These are phyloP conservation scores for Ptychobarbus kaznakovi DNA, from an alignment of 2,797 vertebrate genomes.

Conservation along the genomic window DNA sequence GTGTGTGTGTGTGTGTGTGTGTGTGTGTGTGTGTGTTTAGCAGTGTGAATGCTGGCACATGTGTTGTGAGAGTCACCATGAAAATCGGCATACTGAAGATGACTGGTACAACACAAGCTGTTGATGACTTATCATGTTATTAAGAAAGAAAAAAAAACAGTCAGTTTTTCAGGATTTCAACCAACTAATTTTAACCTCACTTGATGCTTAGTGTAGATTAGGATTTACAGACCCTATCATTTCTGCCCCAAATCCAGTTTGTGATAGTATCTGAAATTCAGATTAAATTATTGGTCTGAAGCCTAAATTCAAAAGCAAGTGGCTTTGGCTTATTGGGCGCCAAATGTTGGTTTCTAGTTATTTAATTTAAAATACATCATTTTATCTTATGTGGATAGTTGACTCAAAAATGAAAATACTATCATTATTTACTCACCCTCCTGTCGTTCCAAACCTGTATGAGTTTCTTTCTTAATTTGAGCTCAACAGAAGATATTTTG, in stretches of 20 bases:
- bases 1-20: background rate
- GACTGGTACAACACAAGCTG: slow-evolving; percentile 29
- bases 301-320: background rate
- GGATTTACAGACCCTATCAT: background rate
- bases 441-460: too few relatives aligned
- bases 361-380: background rate
- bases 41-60: background rate
- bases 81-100: slow-evolving; percentile 17
- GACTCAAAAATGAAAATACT: background rate
- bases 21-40: background rate
- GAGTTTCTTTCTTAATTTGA: background rate
- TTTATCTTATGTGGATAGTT: background rate
- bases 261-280: background rate
- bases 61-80: background rate
- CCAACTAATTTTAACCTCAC: background rate
- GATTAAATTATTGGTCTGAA: background rate
- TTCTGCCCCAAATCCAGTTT: background rate
- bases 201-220: background rate
- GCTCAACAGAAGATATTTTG: background rate
- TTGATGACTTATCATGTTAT: background rate
- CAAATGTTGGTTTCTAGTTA: background rate
- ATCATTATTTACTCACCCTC: background rate
- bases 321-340: too few relatives aligned
- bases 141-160: too few relatives aligned
- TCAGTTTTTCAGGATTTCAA: background rate